Evolutionary conservation across 2,888 invertebrate species (phyloP).

Genomic region (Dolichopus griseipennis): DNA sequence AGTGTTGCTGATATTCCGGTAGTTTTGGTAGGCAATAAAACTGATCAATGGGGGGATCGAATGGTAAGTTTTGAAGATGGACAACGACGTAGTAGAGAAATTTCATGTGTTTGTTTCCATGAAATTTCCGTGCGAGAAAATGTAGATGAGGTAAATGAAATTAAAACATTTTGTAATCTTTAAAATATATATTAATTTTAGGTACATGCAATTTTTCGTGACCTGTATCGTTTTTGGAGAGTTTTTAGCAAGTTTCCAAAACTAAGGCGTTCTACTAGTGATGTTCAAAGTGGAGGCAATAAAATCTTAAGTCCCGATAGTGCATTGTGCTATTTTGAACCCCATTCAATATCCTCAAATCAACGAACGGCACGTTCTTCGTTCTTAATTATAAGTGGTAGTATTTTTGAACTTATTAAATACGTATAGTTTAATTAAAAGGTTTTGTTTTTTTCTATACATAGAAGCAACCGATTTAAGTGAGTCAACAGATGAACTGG

Average conservation of each 20-base stretch:
- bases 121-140: conserved; percentile 79
- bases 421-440: not conserved
- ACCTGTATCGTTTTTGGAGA: conserved; percentile 65
- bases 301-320: conserved; percentile 49
- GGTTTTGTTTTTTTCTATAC: conserved; percentile 13
- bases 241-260: conserved; percentile 62
- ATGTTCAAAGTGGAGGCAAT: conserved; percentile 44
- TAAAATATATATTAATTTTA: conserved; percentile 33
- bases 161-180: conserved; percentile 22
- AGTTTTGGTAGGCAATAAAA: conserved; percentile 73
- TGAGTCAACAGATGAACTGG: conserved; percentile 50
- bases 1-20: conserved; percentile 61
- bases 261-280: conserved; percentile 51
- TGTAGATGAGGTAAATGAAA: conserved; percentile 59
- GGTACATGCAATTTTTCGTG: conserved; percentile 69
- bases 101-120: conserved; percentile 73
- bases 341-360: conserved; percentile 26
- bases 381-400: conserved; percentile 35
- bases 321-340: conserved; percentile 22
- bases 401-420: conserved; percentile 8
- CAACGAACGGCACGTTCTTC: conserved; percentile 34
- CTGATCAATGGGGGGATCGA: conserved; percentile 66
- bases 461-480: conserved; percentile 46
- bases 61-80: conserved; percentile 74
- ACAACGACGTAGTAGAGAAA: conserved; percentile 62